These are phyloP conservation scores for Furnarius figulus DNA, from an alignment of 2,113 vertebrate genomes.

Conservation along the genomic window DNA sequence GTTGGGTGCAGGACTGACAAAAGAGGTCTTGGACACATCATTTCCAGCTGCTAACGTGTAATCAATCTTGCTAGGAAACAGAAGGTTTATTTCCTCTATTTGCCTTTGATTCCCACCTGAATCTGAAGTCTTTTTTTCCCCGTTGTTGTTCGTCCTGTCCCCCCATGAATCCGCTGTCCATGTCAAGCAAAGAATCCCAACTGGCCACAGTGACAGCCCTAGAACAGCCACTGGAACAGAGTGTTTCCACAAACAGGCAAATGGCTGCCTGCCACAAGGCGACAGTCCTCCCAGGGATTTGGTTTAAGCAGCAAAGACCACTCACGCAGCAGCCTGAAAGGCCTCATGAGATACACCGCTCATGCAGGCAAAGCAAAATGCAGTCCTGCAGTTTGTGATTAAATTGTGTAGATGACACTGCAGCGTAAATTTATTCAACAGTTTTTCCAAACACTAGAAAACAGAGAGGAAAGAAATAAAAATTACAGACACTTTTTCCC, in stretches of 20 bases:
- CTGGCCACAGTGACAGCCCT: not conserved
- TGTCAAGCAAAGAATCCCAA: not conserved
- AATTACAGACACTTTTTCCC: conserved; percentile 1
- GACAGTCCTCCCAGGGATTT: not conserved
- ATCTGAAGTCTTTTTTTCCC: not conserved
- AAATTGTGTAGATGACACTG: not conserved
- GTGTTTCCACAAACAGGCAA: not conserved
- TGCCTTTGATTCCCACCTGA: not conserved
- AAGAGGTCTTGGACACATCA: not conserved
- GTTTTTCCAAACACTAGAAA: conserved; percentile 10
- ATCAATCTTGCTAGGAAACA: not conserved
- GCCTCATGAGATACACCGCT: not conserved
- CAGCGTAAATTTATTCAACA: not conserved
- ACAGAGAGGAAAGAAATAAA: not conserved
- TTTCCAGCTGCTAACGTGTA: conserved; percentile 2
- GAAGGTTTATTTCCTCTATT: not conserved
- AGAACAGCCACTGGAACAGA: not conserved
- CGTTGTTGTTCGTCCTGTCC: not conserved
- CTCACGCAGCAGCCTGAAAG: not conserved
- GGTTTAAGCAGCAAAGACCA: not conserved
- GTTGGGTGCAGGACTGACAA: not conserved
- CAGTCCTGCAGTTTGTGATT: not conserved
- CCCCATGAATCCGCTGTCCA: not conserved
- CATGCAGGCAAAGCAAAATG: not conserved
- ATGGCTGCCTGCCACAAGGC: not conserved